Evolutionary conservation across 2,797 vertebrate genomes (phyloP).

Genomic region (Gymnothorax reevesii): DNA sequence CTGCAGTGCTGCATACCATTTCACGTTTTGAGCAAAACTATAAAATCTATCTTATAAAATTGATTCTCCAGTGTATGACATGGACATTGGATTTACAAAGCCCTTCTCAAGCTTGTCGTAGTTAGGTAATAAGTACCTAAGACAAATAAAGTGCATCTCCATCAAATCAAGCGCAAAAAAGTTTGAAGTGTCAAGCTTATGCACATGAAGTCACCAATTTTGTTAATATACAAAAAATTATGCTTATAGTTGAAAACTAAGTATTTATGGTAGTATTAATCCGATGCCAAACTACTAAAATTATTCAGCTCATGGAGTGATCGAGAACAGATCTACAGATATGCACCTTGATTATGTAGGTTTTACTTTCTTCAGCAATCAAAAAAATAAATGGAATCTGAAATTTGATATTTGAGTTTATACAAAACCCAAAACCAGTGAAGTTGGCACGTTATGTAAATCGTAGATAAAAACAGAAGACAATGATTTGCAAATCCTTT

Average conservation of each 20-base stretch:
- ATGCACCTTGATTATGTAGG: background rate
- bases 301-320: background rate
- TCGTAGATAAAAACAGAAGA: too few species aligned
- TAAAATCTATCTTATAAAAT: conserved; percentile 38
- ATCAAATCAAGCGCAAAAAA: conserved; percentile 42
- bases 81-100: background rate
- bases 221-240: background rate
- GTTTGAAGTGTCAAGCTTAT: conserved; percentile 33
- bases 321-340: background rate
- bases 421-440: too few species aligned
- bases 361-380: background rate
- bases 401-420: background rate
- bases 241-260: background rate
- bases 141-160: conserved; percentile 63
- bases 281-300: too few species aligned
- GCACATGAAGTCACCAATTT: conserved; percentile 31
- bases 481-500: too few species aligned
- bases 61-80: conserved; percentile 39
- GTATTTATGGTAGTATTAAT: background rate
- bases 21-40: background rate
- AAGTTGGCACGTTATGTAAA: too few species aligned
- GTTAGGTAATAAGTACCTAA: conserved; percentile 51
- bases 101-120: background rate
- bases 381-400: background rate
- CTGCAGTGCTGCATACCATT: background rate